Conservation (phyloP, 64 coral and sea anemone genomes). For the Dendronephthya gigantea region DNA sequence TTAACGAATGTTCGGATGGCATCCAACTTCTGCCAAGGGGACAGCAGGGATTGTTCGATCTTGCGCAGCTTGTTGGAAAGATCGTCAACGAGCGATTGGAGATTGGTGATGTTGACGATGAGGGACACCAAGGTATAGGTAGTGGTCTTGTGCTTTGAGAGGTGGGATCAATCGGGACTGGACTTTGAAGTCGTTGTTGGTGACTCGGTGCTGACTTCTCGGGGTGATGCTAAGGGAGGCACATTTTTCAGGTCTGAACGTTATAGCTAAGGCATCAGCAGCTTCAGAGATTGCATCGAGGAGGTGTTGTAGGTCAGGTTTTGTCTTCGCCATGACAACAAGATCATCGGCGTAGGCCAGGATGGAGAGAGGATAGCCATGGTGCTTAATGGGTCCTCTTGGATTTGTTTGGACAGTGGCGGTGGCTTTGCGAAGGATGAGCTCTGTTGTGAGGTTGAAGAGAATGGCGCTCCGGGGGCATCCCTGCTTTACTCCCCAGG, state of each 20-base stretch:
- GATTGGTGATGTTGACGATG: no score
- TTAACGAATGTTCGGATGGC: no score
- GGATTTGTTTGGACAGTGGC: background rate
- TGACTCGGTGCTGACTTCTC: background rate
- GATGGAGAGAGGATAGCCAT: background rate
- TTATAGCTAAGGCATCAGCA: background rate
- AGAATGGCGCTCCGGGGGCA: background rate
- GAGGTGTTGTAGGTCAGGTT: background rate
- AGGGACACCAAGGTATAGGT: no score
- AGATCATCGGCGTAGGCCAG: background rate
- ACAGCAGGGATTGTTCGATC: background rate
- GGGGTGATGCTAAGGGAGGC: background rate
- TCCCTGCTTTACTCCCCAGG: background rate
- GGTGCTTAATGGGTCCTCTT: background rate
- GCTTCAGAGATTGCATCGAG: background rate
- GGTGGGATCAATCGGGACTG: no score
- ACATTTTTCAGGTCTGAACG: background rate
- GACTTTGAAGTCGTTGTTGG: no score
- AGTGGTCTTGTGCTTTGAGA: no score
- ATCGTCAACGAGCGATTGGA: no score
- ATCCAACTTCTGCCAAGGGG: no score
- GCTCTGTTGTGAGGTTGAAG: background rate
- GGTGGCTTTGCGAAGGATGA: background rate
- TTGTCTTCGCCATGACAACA: background rate
- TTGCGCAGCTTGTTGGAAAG: no score